A percentile compares a stretch with the other conserved stretches of the same genome.
phyloP scores from a whole-genome alignment of 2,113 vertebrate genomes.

The Macquaria ambigua region DNA sequence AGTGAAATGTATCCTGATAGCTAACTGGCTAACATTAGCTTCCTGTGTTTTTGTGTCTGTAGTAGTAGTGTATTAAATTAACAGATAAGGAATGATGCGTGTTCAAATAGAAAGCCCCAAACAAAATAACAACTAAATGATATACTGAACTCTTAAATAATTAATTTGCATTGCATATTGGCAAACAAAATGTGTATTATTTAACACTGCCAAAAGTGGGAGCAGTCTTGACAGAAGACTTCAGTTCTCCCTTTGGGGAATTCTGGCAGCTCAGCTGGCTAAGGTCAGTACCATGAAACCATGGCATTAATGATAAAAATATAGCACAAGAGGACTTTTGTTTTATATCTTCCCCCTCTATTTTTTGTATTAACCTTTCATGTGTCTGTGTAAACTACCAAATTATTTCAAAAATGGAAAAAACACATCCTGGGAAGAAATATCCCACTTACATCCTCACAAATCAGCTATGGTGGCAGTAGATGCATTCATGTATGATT shows the following conservation, averaged over 20 bases:
- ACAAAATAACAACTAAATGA: background rate
- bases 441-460: background rate
- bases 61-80: background rate
- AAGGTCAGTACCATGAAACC: background rate
- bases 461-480: background rate
- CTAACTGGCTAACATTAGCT: background rate
- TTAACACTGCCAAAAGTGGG: background rate
- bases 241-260: background rate
- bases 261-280: background rate
- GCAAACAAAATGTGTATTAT: background rate
- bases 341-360: background rate
- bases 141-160: too few relatives aligned
- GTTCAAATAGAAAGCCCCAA: background rate
- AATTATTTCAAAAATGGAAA: background rate
- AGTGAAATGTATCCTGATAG: background rate
- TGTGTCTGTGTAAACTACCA: background rate
- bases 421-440: background rate
- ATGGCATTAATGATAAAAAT: background rate
- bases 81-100: background rate
- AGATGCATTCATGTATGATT: background rate
- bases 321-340: background rate
- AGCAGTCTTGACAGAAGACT: background rate
- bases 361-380: background rate
- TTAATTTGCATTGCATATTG: background rate
- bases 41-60: background rate